Percentiles rank a stretch among this genome's conserved stretches.
phyloP scores from a whole-genome alignment of 2,888 invertebrate species.

The Thera britannica region DNA sequence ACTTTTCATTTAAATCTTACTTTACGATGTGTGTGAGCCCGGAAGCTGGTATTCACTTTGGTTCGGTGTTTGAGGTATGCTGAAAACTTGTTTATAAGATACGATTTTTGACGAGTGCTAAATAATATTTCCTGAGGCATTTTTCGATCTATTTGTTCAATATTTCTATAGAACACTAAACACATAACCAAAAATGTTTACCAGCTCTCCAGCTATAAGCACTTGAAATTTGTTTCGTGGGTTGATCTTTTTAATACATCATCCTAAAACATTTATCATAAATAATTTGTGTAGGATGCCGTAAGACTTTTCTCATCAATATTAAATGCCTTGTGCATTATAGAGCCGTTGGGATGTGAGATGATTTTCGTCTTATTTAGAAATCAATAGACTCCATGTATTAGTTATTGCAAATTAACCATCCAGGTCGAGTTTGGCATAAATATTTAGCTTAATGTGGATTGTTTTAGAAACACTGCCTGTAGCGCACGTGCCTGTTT shows the following conservation, averaged over 20 bases:
- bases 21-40: no score
- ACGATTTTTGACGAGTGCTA: no score
- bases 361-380: slow-evolving; percentile 32
- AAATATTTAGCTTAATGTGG: slow-evolving; percentile 63
- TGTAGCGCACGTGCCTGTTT: slow-evolving; percentile 78
- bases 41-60: no score
- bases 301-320: slow-evolving; percentile 34
- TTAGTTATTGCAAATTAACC: slow-evolving; percentile 25
- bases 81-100: no score
- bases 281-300: slow-evolving; percentile 36
- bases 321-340: slow-evolving; percentile 26
- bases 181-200: no score
- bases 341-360: slow-evolving; percentile 40
- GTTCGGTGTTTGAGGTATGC: no score
- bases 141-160: no score
- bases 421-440: slow-evolving; percentile 45
- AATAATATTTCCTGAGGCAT: no score
- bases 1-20: no score
- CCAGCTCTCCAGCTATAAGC: background rate
- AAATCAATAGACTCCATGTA: slow-evolving; percentile 1
- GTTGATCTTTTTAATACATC: slow-evolving; percentile 32
- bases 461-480: slow-evolving; percentile 77
- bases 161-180: no score
- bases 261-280: slow-evolving; percentile 35
- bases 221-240: slow-evolving; percentile 27